Base-by-base conservation (phyloP, 1,140 invertebrate genomes). In the Anastrepha ludens region DNA sequence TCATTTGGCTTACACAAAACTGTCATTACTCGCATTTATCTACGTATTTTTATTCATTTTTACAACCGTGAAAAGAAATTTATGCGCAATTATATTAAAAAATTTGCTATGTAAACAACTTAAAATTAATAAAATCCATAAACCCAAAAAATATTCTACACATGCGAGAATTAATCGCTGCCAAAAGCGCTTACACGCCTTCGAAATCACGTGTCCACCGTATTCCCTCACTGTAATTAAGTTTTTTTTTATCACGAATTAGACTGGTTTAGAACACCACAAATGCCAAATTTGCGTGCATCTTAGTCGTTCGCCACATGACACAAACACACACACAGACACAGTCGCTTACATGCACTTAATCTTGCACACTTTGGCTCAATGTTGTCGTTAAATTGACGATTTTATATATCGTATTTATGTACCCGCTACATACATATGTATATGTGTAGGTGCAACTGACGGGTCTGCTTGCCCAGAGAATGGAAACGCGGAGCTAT, bases 211-310 rank as follows among this genome's bases (percentile, higher is more conserved):
- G 29, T 29, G 29, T 29, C 29, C 29, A 29, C 29, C 6, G 50
- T 6, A 55, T 11, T 11, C 50, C 6, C 50, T 55, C 6, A 62
- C 60, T 62, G 60, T n/a, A 62, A 62, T 62, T 62, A 13, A 62
- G 60, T 11, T 62, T 62, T 8, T 8, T 29, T 8, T 0, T 62
- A 62, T 62, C 60, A 62, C 60, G 60, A 62, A 13, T 13, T 62
- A 62, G 15, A n/a, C 60, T 11, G 60, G 11, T 62, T 62, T 62
- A n/a, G 60, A 62, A 62, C 4, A 13, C 8, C 15, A 4, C 60
- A 62, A 62, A 62, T 62, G 60, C 60, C 60, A n/a, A 62, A 62
- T n/a, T 62, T 62, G 60, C 60, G 60, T 62, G 60, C 60, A 62
- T 17, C 15, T 62, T 13, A 62, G 60, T 62, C 60, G 60, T 62